phyloP scores from a whole-genome alignment of 2,888 invertebrate species.

The Strigamia crassipes region DNA sequence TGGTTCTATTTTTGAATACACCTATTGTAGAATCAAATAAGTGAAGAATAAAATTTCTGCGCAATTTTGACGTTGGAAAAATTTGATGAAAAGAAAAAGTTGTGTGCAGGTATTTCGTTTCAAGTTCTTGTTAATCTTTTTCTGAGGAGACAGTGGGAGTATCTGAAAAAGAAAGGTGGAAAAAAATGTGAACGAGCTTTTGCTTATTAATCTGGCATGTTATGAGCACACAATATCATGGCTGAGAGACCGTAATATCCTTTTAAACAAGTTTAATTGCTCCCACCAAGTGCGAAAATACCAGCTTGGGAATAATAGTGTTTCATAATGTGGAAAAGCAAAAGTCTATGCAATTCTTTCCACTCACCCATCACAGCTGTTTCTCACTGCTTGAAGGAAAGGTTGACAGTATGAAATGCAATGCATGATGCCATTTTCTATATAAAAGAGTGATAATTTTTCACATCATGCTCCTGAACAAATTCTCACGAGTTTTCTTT shows the following conservation, averaged over 20 bases:
- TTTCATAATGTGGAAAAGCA: constrained; percentile 13
- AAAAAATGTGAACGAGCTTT: not conserved
- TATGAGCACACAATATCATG: constrained; percentile 21
- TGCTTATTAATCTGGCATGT: constrained; percentile 21
- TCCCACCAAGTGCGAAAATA: constrained; percentile 21
- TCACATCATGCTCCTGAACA: constrained; percentile 21
- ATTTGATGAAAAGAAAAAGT: no score
- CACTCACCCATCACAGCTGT: constrained; percentile 5
- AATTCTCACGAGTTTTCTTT: not conserved
- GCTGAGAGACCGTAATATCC: constrained; percentile 16
- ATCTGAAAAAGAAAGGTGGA: not conserved
- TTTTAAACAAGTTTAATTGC: constrained; percentile 16
- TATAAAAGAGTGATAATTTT: constrained; percentile 21
- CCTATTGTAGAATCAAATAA: no score
- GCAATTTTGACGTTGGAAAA: no score
- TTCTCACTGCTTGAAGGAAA: not conserved
- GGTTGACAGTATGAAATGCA: constrained; percentile 5
- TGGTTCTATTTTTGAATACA: no score
- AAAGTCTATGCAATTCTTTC: not conserved
- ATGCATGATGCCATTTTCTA: constrained; percentile 5
- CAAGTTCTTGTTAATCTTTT: no score
- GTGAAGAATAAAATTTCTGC: no score
- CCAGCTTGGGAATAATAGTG: constrained; percentile 12
- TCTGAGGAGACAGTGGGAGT: not conserved
- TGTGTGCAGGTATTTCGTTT: no score